Evolutionary conservation across 2,888 invertebrate species (phyloP), one percentile per base, ranked within the genome.

Genomic region (Bombylius major): DNA sequence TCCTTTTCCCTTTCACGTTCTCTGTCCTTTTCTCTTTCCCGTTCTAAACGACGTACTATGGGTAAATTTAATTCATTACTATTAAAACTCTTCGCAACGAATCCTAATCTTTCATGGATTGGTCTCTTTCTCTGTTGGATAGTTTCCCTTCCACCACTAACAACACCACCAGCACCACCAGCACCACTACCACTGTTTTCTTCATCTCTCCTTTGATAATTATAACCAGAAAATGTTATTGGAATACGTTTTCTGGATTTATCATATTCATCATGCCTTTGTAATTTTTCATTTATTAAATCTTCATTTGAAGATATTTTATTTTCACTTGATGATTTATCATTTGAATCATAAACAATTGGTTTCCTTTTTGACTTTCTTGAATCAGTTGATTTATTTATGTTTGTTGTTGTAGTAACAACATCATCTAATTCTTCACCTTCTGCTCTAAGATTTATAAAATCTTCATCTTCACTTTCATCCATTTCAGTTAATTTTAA

Each of bases 381-480:
- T 60, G 31, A 4, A 11, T 8, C 8, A 11, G 5, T 4, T 11
- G 39, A 8, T 11, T 42, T 42, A 11, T 42, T 11, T 42, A 11
- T 11, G 23, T 23, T 23, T 11, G 39, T 42, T 5, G 12, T 11
- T 36, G 34, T 36, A 7, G 5, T 36, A 7, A 7, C 34, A 42
- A 42, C 58, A 50, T 69, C 66, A 39, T 66, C 63, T 47, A 65
- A 65, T 52, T 65, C 78, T 56, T 79, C 81, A 23, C 81, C 82
- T 65, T 83, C 84, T 48, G 81, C 81, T 61, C 81, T 79, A 39
- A 84, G 77, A 69, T 81, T 83, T 44, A 82, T 72, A 66, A 81
- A 81, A 67, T 85, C 84, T 61, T 83, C 83, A 67, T 81, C 82
- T 60, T 82, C 81, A 6, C 79, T 79, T 70, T 80, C 79, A 31